Evolutionary conservation across 2,888 invertebrate genomes (phyloP).

Genomic region (Pachymerium ferrugineum): DNA sequence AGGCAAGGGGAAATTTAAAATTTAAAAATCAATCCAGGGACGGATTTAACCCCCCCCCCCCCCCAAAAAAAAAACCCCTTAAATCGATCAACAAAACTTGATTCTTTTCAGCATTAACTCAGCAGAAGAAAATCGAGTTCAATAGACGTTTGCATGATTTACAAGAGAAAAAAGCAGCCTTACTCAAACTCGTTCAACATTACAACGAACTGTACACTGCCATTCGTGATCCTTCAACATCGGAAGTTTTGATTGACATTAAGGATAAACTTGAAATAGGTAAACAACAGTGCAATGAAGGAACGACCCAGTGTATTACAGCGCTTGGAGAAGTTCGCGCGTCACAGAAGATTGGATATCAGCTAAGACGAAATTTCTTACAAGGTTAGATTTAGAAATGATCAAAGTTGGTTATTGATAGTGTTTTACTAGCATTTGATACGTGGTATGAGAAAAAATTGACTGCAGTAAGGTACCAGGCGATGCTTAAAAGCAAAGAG

Average conservation of each 20-base stretch:
- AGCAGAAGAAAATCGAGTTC: not conserved
- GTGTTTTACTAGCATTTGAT: not conserved
- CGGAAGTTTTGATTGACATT: not conserved
- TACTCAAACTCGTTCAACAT: not conserved
- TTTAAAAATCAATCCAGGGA: too few relatives aligned
- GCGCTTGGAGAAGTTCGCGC: not conserved
- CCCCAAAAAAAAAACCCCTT: too few relatives aligned
- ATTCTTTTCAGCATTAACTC: not conserved
- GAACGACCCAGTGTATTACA: not conserved
- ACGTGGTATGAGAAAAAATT: not conserved
- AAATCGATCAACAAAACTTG: too few relatives aligned
- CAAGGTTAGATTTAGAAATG: not conserved
- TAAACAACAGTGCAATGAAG: not conserved
- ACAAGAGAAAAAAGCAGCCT: not conserved
- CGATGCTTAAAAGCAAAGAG: not conserved
- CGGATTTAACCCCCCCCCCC: too few relatives aligned
- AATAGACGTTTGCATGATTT: not conserved
- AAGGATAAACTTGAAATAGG: not conserved
- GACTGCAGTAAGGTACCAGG: not conserved
- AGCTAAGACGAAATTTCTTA: not conserved
- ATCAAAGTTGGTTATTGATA: not conserved
- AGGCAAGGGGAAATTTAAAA: too few relatives aligned
- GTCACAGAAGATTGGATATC: not conserved
- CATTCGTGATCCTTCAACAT: not conserved
- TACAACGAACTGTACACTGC: not conserved